Evolutionary conservation across 2,888 invertebrate genomes (phyloP).

Genomic region (Hololepta plana): DNA sequence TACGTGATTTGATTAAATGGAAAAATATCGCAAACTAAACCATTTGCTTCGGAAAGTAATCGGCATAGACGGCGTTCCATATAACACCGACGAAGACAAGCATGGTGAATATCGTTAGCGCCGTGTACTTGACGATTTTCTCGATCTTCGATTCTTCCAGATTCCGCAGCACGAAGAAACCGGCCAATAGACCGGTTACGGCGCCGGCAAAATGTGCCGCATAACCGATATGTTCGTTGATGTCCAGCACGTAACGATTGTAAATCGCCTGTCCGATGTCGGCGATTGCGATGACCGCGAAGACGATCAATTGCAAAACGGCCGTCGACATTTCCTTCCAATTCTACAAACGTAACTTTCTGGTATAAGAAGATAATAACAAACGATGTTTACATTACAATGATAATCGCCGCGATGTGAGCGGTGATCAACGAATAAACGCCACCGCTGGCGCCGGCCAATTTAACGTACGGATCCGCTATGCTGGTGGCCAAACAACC

Average conservation of each 20-base stretch:
- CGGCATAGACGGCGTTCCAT: no score
- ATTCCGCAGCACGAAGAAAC: slow-evolving; percentile 9
- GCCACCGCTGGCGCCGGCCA: slow-evolving; percentile 91
- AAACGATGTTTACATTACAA: slow-evolving; percentile 34
- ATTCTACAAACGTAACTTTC: slow-evolving; percentile 41
- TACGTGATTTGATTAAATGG: no score
- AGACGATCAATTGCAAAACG: slow-evolving; percentile 63
- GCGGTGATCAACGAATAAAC: slow-evolving; percentile 89
- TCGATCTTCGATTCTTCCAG: slow-evolving; percentile 6
- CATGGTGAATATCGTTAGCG: no score
- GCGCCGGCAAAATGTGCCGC: slow-evolving; percentile 10
- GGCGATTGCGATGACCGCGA: slow-evolving; percentile 59
- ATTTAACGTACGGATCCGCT: slow-evolving; percentile 55
- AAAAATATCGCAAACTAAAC: no score
- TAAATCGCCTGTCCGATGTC: slow-evolving; percentile 87
- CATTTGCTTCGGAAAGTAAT: no score
- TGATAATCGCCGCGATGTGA: slow-evolving; percentile 78
- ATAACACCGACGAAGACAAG: no score
- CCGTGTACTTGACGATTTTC: no score
- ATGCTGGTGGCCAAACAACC: slow-evolving; percentile 72
- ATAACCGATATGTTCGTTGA: slow-evolving; percentile 37
- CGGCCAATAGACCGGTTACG: slow-evolving; percentile 9
- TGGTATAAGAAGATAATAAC: slow-evolving; percentile 4
- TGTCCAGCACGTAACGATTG: slow-evolving; percentile 56
- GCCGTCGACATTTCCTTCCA: slow-evolving; percentile 96